Evolutionary conservation across 2,888 invertebrate species (phyloP), one percentile per base, ranked within the genome.

Genomic region (Bellardia pandia): DNA sequence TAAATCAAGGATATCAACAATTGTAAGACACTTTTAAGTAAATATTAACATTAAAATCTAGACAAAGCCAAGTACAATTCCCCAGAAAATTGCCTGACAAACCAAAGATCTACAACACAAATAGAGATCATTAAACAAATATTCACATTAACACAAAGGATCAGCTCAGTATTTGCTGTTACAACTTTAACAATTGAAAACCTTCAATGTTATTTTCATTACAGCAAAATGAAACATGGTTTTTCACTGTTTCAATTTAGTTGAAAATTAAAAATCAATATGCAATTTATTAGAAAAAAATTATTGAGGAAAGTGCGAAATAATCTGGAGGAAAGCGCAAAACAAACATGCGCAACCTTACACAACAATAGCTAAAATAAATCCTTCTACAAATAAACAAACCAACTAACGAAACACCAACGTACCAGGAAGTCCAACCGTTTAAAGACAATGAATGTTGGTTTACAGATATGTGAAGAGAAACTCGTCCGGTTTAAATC

Each of bases 331-430:
- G 6, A 83, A 78, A 74, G 79, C 71, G 80, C 71, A 78, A 78
- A 76, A 84, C 81, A 84, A 86, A 86, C 83, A 85, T 86, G 83
- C 88, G 86, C 40, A 89, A 88, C 86, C 86, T 89, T 89, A 85
- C 82, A 88, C 86, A 89, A 89, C 82, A 88, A 88, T 75, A 75
- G 66, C 37, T 48, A n/a, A 40, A 64, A 42, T 11, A 69, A 68
- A 81, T 78, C 64, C 71, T 42, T 33, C 11, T 23, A 13, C 40
- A 62, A 51, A 30, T 40, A 64, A 69, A 60, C 16, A 37, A 4
- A 48, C 45, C 60, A 60, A 48, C 45, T 45, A 42, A 14, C 56
- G 71, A 56, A 71, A 30, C 11, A 72, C n/a, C 30, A 58, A 72
- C 68, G 13, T 87, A 87, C 84, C 58, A 81, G 74, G 84, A 87